Evolutionary conservation across 2,113 vertebrate genomes (phyloP).

Genomic region (Antechinus stuartii): DNA sequence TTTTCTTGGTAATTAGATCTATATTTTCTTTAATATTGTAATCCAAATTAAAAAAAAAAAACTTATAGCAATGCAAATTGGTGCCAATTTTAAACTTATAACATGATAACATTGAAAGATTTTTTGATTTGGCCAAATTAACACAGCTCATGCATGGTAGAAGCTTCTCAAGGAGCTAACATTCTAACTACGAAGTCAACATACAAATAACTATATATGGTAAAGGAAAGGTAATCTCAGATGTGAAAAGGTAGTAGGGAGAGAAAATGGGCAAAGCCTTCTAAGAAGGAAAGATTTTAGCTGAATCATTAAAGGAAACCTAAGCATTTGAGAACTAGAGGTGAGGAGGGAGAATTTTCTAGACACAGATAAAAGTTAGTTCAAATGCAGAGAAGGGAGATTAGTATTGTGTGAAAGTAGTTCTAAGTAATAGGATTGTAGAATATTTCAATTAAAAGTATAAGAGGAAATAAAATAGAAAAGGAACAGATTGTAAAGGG

Average conservation of each 20-base stretch:
- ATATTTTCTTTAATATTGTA: not conserved
- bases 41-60: not conserved
- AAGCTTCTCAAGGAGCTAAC: not conserved
- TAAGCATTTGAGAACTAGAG: not conserved
- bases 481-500: not conserved
- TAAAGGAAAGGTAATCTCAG: not conserved
- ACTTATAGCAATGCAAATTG: not conserved
- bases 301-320: not conserved
- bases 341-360: not conserved
- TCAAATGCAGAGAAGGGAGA: not conserved
- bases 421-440: not conserved
- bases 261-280: not conserved
- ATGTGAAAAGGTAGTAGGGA: not conserved
- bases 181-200: not conserved
- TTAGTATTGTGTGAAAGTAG: not conserved
- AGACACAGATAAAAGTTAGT: not conserved
- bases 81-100: not conserved
- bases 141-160: not conserved
- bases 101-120: not conserved
- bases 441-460: not conserved
- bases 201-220: not conserved
- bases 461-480: not conserved
- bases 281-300: not conserved
- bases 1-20: not conserved
- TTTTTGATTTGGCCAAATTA: not conserved